These are phyloP conservation scores for Psittacus erithacus DNA, from an alignment of 2,113 vertebrate genomes.

Conservation along the genomic window DNA sequence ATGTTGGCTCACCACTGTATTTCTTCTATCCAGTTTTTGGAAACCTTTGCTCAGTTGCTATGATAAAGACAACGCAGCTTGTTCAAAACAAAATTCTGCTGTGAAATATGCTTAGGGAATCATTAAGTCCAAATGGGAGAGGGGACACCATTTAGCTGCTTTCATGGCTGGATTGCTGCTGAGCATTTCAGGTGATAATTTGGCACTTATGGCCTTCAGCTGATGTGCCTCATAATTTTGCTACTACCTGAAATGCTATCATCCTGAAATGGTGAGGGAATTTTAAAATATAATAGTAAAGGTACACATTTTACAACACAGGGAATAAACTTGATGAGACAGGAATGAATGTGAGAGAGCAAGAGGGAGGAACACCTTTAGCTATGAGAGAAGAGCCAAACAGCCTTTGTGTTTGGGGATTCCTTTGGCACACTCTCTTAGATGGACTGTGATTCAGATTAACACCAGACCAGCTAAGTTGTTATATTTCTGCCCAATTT, in stretches of 20 bases:
- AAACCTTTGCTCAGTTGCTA: not conserved
- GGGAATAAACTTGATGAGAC: constrained; percentile 29
- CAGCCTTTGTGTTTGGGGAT: constrained; percentile 31
- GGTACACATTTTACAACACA: not conserved
- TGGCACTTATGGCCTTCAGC: not conserved
- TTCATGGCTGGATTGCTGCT: not conserved
- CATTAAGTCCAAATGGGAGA: not conserved
- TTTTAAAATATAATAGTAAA: constrained; percentile 40
- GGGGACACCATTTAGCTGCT: not conserved
- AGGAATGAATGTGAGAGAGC: constrained; percentile 40
- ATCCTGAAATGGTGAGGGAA: not conserved
- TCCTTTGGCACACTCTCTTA: constrained; percentile 28
- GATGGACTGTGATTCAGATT: not conserved
- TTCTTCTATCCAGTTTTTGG: not conserved
- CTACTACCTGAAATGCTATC: not conserved
- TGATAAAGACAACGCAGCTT: not conserved
- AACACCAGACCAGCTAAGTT: not conserved
- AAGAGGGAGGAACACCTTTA: constrained; percentile 27
- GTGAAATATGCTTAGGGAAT: not conserved
- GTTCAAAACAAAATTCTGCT: not conserved
- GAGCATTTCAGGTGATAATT: not conserved
- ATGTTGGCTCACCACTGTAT: not conserved
- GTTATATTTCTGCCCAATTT: constrained; percentile 2
- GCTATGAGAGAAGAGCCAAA: constrained; percentile 44
- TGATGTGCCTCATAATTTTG: not conserved